Conservation (phyloP, 2,888 invertebrate species). For the Notodonta dromedarius region DNA sequence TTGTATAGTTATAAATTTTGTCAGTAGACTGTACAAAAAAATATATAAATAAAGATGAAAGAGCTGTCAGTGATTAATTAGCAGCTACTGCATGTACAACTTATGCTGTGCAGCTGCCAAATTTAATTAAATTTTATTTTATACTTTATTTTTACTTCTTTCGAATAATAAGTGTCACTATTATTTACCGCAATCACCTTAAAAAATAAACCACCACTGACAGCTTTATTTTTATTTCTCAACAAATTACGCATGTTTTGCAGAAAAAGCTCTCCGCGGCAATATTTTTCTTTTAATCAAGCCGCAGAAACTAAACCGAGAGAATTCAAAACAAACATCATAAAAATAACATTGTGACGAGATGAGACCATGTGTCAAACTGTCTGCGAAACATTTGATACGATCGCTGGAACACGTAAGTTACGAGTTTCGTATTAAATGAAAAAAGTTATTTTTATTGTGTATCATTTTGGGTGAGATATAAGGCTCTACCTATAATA, state of each 20-base stretch:
- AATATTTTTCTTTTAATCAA: slow-evolving; percentile 53
- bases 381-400: slow-evolving; percentile 39
- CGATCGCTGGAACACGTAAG: slow-evolving; percentile 31
- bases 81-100: too few species aligned
- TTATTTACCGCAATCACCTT: neutral
- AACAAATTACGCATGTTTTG: slow-evolving; percentile 42
- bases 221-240: slow-evolving; percentile 39
- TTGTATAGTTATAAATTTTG: too few species aligned
- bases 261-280: slow-evolving; percentile 26
- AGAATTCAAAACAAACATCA: slow-evolving; percentile 59
- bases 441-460: slow-evolving; percentile 29
- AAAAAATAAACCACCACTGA: slow-evolving; percentile 17
- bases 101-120: neutral
- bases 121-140: neutral
- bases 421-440: slow-evolving; percentile 31
- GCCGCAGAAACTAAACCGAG: slow-evolving; percentile 44
- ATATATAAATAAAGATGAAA: too few species aligned
- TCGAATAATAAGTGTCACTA: neutral
- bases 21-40: too few species aligned
- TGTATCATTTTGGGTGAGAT: slow-evolving; percentile 18
- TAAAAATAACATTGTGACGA: slow-evolving; percentile 51
- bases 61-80: too few species aligned
- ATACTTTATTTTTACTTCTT: neutral
- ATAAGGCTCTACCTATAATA: neutral
- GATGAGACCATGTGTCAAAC: slow-evolving; percentile 41